phyloP scores from a whole-genome alignment of 1,140 invertebrate species.

The Cheumatopsyche charites region DNA sequence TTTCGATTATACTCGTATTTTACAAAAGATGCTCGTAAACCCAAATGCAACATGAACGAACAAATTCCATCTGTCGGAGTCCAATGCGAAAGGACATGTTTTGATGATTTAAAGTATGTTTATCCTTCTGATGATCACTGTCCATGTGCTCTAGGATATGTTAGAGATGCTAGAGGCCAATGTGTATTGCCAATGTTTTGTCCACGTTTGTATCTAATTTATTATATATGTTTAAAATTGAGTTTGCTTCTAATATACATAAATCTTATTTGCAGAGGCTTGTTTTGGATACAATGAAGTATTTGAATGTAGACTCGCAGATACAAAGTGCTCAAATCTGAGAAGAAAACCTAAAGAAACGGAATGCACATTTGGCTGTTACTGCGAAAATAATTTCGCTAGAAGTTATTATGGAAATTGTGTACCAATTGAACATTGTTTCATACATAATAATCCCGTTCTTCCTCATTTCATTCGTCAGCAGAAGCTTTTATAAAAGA shows the following conservation, averaged over 20 bases:
- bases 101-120: neutral
- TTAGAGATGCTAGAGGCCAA: conserved; percentile 12
- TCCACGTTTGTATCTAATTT: neutral
- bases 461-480: neutral
- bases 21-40: neutral
- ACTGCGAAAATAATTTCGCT: neutral
- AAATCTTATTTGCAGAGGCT: neutral
- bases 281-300: conserved; percentile 2
- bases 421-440: neutral
- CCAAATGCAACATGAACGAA: neutral
- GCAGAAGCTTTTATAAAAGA: too few species aligned
- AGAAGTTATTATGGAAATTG: conserved; percentile 7
- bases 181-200: neutral
- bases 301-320: neutral
- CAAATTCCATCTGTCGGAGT: neutral
- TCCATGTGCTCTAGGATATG: neutral
- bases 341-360: neutral
- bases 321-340: neutral
- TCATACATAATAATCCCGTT: conserved; percentile 11
- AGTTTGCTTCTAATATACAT: too few species aligned
- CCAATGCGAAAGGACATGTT: conserved; percentile 11
- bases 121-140: neutral
- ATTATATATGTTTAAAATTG: neutral
- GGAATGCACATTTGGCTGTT: neutral
- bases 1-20: neutral